Evolutionary conservation across 2,888 invertebrate genomes (phyloP).

Genomic region (Neria commutata): DNA sequence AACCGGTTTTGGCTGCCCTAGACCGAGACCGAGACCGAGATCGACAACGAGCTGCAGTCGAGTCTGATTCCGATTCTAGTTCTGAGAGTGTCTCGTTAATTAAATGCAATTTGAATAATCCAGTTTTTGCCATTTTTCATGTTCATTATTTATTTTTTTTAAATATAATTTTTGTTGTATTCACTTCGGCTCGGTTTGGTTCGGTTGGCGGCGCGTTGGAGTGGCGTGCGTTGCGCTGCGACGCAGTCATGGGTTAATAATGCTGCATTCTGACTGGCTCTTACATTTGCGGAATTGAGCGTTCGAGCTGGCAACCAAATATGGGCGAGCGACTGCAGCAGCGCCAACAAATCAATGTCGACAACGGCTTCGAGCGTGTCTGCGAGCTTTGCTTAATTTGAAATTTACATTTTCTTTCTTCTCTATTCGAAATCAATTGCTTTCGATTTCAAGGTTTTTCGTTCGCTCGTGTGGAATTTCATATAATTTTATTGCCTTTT

Average conservation of each 20-base stretch:
- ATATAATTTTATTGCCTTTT: background rate
- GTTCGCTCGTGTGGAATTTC: slow-evolving; percentile 21
- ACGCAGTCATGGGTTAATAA: slow-evolving; percentile 13
- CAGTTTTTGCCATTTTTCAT: slow-evolving; percentile 18
- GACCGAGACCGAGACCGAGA: too few relatives aligned
- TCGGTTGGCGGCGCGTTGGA: background rate
- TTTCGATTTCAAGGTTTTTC: slow-evolving; percentile 41
- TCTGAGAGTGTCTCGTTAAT: slow-evolving; percentile 23
- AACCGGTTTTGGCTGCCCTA: slow-evolving; percentile 10
- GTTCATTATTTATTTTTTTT: slow-evolving; percentile 7
- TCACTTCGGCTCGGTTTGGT: background rate
- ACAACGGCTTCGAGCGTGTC: too few relatives aligned
- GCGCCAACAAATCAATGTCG: too few relatives aligned
- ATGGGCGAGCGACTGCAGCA: slow-evolving; percentile 50
- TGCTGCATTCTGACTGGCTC: slow-evolving; percentile 26
- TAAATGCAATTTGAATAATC: slow-evolving; percentile 34
- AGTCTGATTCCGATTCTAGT: too few relatives aligned
- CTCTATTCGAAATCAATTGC: slow-evolving; percentile 36
- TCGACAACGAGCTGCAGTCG: too few relatives aligned
- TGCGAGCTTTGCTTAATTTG: background rate
- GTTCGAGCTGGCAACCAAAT: slow-evolving; percentile 49
- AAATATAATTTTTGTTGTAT: slow-evolving; percentile 6
- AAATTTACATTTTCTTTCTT: slow-evolving; percentile 30
- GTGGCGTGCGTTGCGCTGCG: background rate
- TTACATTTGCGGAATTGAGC: slow-evolving; percentile 52